phyloP scores from a whole-genome alignment of 2,888 invertebrate genomes.

The Gnatocerus cornutus region DNA sequence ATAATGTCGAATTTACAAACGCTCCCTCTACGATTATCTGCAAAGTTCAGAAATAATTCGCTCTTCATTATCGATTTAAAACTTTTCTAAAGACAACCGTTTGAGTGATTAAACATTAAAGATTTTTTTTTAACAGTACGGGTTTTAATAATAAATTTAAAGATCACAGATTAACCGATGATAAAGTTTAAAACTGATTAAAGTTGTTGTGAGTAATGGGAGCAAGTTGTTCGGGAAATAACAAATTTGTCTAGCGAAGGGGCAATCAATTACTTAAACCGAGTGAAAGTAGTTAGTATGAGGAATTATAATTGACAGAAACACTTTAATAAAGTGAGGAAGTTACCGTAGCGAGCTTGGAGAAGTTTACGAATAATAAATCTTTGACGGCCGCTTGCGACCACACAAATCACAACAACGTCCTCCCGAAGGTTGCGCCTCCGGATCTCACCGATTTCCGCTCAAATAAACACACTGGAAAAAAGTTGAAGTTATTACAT shows the following conservation, averaged over 20 bases:
- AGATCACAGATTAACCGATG: conserved; percentile 33
- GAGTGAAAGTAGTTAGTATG: conserved; percentile 47
- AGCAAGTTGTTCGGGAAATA: conserved; percentile 36
- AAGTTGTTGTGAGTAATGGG: conserved; percentile 27
- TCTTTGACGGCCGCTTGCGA: conserved; percentile 53
- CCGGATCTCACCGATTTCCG: conserved; percentile 55
- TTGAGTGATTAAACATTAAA: conserved; percentile 9
- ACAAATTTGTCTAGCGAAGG: conserved; percentile 33
- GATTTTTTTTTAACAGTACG: conserved; percentile 19
- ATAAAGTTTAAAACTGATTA: conserved; percentile 41
- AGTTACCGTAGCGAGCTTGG: conserved; percentile 44
- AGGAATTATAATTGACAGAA: conserved; percentile 50
- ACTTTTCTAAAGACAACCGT: no score
- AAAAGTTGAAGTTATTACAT: conserved; percentile 8
- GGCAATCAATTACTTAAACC: conserved; percentile 42
- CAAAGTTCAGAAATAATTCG: no score
- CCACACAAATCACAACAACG: conserved; percentile 58
- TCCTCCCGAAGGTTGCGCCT: conserved; percentile 50
- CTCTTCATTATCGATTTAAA: no score
- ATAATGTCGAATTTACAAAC: no score
- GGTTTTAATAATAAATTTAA: conserved; percentile 29
- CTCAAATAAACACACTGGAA: conserved; percentile 50
- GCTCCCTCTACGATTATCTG: no score
- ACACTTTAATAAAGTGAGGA: conserved; percentile 54
- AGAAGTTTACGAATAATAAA: conserved; percentile 56